Conservation (phyloP, 2,113 vertebrate species). For the Zosterops lateralis region DNA sequence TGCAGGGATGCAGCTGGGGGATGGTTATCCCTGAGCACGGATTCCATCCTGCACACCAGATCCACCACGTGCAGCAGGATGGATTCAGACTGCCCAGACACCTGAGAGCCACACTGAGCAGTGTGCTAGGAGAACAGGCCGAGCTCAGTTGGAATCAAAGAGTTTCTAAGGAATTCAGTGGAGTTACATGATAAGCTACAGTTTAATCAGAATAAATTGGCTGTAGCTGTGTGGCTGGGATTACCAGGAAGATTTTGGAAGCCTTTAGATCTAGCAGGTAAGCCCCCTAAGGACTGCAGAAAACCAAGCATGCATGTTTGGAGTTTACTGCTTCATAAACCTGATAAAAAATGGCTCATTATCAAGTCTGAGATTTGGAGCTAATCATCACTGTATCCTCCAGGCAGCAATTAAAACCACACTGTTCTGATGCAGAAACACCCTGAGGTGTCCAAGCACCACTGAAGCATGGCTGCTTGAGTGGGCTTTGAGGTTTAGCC, state of each 20-base stretch:
- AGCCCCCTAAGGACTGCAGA: not conserved
- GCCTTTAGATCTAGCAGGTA: not conserved
- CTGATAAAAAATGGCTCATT: not conserved
- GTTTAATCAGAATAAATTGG: not conserved
- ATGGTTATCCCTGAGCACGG: not conserved
- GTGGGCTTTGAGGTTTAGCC: not conserved
- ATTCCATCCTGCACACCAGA: not conserved
- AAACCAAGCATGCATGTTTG: not conserved
- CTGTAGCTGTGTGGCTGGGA: not conserved
- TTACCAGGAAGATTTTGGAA: not conserved
- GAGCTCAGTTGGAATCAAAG: not conserved
- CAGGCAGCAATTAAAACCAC: not conserved
- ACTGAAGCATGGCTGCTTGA: not conserved
- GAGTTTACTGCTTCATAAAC: not conserved
- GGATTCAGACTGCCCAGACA: not conserved
- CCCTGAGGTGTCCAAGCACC: not conserved
- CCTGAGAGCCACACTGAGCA: not conserved
- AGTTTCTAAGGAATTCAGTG: not conserved
- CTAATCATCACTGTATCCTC: not conserved
- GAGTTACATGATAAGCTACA: not conserved
- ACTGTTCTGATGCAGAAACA: not conserved
- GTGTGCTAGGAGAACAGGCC: not conserved
- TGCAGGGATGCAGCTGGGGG: not conserved
- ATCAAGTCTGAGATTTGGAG: not conserved
- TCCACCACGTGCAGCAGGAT: not conserved